These are phyloP conservation scores for Nephrotoma guestfalica DNA, from an alignment of 2,888 invertebrate genomes.

Conservation along the genomic window DNA sequence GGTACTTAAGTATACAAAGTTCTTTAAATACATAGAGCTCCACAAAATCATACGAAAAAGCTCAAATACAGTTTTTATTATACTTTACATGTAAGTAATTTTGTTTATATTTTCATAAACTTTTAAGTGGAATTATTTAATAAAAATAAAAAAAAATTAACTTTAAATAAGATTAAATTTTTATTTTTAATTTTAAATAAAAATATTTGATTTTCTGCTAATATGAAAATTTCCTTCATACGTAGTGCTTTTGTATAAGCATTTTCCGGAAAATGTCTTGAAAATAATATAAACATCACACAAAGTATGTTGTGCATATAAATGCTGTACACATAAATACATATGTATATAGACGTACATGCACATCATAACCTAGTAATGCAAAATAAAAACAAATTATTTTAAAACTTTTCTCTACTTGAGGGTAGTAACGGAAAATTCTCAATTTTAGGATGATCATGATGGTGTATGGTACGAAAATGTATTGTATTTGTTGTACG, in stretches of 20 bases:
- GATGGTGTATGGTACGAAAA: background rate
- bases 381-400: background rate
- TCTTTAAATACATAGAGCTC: background rate
- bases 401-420: background rate
- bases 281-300: background rate
- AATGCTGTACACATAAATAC: background rate
- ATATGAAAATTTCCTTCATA: background rate
- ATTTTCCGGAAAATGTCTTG: background rate
- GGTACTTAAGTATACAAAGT: background rate
- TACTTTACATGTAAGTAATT: background rate
- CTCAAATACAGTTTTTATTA: background rate
- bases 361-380: background rate
- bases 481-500: background rate
- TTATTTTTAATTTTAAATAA: background rate
- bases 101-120: background rate
- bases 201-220: background rate
- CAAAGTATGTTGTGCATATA: background rate
- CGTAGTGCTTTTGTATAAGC: background rate
- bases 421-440: background rate
- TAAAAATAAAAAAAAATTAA: background rate
- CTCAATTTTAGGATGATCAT: background rate
- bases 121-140: background rate
- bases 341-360: background rate
- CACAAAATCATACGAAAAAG: background rate
- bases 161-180: background rate